These are phyloP conservation scores for Axea sp. DNA, from an alignment of 2,888 invertebrate genomes.

Conservation along the genomic window DNA sequence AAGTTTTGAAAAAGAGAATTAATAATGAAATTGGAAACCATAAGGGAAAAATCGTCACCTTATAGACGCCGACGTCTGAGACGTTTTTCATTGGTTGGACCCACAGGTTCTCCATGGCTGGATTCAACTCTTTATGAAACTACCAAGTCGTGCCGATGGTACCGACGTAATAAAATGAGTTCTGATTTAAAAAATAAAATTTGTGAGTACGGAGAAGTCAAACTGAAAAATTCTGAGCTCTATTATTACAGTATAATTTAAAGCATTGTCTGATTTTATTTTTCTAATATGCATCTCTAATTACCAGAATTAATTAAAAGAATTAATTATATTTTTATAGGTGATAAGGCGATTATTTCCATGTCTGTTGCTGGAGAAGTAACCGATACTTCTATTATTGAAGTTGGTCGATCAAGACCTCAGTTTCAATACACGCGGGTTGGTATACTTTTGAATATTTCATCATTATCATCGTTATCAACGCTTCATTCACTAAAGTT, in stretches of 20 bases:
- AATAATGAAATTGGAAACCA: constrained; percentile 37
- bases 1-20: neutral
- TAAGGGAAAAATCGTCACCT: constrained; percentile 53
- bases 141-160: constrained; percentile 73
- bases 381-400: constrained; percentile 77
- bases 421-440: constrained; percentile 78
- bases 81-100: constrained; percentile 74
- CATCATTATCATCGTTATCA: too few species aligned
- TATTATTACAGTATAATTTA: too few species aligned
- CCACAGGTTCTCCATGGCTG: constrained; percentile 74
- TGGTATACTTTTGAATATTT: constrained; percentile 32
- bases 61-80: constrained; percentile 72
- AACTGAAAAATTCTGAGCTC: neutral
- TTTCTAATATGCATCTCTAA: too few species aligned
- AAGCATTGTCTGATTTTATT: too few species aligned
- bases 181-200: constrained; percentile 69
- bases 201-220: constrained; percentile 70
- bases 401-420: constrained; percentile 77
- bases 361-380: constrained; percentile 80
- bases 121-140: constrained; percentile 72
- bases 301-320: too few species aligned
- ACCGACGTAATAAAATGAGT: constrained; percentile 65
- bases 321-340: constrained; percentile 73
- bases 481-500: constrained; percentile 1
- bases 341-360: constrained; percentile 81